Conservation (phyloP, 2,888 invertebrate genomes). For the Caprella mutica region DNA sequence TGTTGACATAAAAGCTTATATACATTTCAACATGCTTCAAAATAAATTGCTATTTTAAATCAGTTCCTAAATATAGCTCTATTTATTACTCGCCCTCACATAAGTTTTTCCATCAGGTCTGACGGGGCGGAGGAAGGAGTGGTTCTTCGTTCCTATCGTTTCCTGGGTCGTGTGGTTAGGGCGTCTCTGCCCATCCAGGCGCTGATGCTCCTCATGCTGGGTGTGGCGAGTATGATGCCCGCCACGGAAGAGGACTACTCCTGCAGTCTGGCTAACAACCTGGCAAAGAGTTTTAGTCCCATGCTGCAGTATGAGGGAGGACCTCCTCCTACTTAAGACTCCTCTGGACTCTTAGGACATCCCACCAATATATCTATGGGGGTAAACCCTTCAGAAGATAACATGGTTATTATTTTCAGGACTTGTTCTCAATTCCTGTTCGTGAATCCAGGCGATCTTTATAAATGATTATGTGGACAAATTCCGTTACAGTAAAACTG, state of each 20-base stretch:
- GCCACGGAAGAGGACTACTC: slow-evolving; percentile 32
- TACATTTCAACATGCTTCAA: too few relatives aligned
- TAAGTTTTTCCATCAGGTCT: not conserved
- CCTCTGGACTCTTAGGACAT: too few relatives aligned
- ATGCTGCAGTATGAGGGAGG: slow-evolving; percentile 30
- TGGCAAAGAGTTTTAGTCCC: slow-evolving; percentile 29
- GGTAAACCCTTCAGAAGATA: too few relatives aligned
- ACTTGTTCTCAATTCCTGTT: too few relatives aligned
- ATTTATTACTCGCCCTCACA: not conserved
- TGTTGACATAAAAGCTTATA: too few relatives aligned
- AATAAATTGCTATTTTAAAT: too few relatives aligned
- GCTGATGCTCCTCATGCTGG: slow-evolving; percentile 78
- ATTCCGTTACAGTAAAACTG: too few relatives aligned
- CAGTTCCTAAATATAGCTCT: too few relatives aligned
- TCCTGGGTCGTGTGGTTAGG: slow-evolving; percentile 77
- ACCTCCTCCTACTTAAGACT: slow-evolving; percentile 14
- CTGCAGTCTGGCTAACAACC: slow-evolving; percentile 32
- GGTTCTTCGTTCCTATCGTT: slow-evolving; percentile 39
- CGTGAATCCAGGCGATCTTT: too few relatives aligned
- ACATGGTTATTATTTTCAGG: too few relatives aligned
- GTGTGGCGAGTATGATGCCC: slow-evolving; percentile 83
- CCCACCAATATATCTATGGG: too few relatives aligned
- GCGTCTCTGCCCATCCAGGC: slow-evolving; percentile 91
- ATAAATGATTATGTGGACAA: too few relatives aligned
- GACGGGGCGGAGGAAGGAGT: slow-evolving; percentile 28